Evolutionary conservation across 1,140 invertebrate species (phyloP).

Genomic region (Lepidurus packardi): DNA sequence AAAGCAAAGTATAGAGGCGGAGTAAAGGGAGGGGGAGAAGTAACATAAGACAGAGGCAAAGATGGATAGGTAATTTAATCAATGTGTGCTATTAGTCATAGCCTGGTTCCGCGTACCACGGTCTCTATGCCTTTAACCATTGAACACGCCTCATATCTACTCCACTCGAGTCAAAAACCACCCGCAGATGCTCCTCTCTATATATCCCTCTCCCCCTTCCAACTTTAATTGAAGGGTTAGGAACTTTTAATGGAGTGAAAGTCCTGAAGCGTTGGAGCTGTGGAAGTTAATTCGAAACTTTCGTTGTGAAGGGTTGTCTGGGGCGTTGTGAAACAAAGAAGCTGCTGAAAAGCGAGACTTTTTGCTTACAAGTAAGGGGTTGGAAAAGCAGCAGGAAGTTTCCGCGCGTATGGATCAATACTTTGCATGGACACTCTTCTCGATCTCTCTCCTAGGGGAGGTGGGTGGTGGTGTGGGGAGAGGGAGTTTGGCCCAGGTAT

Average conservation of each 20-base stretch:
- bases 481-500: background rate
- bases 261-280: background rate
- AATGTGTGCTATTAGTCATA: conserved; percentile 1
- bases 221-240: background rate
- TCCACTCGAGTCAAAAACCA: background rate
- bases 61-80: conserved; percentile 15
- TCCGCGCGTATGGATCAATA: conserved; percentile 14
- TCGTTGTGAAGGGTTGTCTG: background rate
- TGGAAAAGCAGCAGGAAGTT: background rate
- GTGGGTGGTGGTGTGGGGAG: background rate
- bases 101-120: background rate
- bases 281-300: background rate
- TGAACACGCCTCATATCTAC: background rate
- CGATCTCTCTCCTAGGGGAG: too few relatives aligned
- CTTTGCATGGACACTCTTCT: background rate
- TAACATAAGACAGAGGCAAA: background rate
- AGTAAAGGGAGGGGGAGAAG: background rate
- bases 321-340: background rate
- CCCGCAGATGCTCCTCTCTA: background rate
- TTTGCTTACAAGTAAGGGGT: background rate
- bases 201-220: background rate
- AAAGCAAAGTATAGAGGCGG: conserved; percentile 7
- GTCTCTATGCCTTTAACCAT: background rate
- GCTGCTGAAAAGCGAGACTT: background rate
- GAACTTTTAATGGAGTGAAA: conserved; percentile 12